These are phyloP conservation scores for Tetheella fluctuosa DNA, from an alignment of 2,888 invertebrate genomes.

Conservation along the genomic window DNA sequence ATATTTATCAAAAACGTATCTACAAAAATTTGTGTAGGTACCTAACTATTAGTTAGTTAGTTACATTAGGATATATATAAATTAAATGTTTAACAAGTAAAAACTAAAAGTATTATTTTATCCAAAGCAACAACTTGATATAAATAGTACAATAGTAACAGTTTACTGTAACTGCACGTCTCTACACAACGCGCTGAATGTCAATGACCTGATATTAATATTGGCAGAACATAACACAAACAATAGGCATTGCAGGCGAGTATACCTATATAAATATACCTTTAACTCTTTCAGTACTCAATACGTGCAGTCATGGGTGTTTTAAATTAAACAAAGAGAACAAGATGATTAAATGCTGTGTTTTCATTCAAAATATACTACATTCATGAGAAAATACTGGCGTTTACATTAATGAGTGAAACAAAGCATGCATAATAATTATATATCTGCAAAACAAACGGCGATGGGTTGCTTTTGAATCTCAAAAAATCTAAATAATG, in stretches of 20 bases:
- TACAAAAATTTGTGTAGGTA: no score
- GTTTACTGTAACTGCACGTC: conserved; percentile 4
- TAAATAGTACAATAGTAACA: background rate
- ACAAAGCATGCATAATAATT: background rate
- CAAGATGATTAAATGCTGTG: background rate
- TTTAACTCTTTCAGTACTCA: background rate
- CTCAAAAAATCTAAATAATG: no score
- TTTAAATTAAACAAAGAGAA: background rate
- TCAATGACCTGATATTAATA: conserved; percentile 7
- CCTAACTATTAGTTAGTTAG: no score
- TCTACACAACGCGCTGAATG: background rate
- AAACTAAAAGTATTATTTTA: no score
- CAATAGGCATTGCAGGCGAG: background rate
- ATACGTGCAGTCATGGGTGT: background rate
- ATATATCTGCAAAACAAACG: no score
- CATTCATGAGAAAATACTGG: background rate
- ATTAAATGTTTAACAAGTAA: no score
- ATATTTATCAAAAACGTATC: background rate
- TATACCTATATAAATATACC: background rate
- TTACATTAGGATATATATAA: no score
- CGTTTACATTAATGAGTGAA: background rate
- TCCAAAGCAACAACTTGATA: background rate
- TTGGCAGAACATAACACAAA: conserved; percentile 8
- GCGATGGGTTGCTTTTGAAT: no score
- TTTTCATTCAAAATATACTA: background rate